A percentile compares a stretch with the other conserved stretches of the same genome.
Evolutionary conservation across 92 coral and sea anemone genomes (phyloP).

Genomic region (Porites rus): DNA sequence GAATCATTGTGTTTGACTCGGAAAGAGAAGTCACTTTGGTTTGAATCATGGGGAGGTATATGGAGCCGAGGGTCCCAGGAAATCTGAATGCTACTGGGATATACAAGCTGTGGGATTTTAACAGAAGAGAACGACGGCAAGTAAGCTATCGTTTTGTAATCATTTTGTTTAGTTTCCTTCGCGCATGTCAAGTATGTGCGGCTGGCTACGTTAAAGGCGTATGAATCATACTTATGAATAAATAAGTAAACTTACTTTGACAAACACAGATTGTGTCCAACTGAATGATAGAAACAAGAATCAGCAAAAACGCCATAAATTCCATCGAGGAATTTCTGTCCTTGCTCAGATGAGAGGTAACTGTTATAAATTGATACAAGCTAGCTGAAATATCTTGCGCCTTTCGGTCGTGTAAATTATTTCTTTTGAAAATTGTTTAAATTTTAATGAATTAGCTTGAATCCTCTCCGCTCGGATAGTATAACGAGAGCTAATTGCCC

Average conservation of each 20-base stretch:
- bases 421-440: background rate
- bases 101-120: no score
- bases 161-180: background rate
- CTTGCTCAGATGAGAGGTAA: background rate
- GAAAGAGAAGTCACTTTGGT: no score
- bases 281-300: background rate
- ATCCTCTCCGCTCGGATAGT: background rate
- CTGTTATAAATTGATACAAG: background rate
- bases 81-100: no score
- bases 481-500: background rate
- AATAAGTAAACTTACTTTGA: background rate
- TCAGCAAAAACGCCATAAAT: background rate
- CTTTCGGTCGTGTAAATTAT: background rate
- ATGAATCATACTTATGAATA: no score
- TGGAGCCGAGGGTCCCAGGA: no score
- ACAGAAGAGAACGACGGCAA: no score
- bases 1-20: no score
- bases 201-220: background rate
- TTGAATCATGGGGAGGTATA: no score
- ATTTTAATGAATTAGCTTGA: constrained; percentile 18
- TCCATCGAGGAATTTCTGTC: background rate
- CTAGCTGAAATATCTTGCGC: background rate
- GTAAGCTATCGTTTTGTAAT: no score
- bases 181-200: background rate
- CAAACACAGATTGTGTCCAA: background rate